Percentiles rank a stretch among this genome's conserved stretches.
phyloP scores from a whole-genome alignment of 2,113 vertebrate species.

The Atractosteus spatula region DNA sequence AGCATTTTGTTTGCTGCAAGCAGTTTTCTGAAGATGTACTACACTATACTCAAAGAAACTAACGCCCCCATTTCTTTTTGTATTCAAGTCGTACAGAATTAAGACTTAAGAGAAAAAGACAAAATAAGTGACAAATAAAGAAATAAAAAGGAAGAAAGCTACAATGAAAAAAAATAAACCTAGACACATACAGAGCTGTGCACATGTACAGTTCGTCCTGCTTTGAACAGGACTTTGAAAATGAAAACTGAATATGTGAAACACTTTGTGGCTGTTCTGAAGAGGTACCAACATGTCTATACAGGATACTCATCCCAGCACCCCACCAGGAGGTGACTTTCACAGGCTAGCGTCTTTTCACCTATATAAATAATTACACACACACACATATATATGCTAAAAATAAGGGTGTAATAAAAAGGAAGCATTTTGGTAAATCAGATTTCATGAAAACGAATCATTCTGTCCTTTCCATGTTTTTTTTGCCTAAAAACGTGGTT shows the following conservation, averaged over 20 bases:
- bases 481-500: not conserved
- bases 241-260: slow-evolving; percentile 2
- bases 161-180: not conserved
- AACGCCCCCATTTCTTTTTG: slow-evolving; percentile 8
- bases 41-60: not conserved
- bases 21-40: not conserved
- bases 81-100: slow-evolving; percentile 14
- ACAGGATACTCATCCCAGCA: slow-evolving; percentile 25
- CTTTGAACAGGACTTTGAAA: too few relatives aligned
- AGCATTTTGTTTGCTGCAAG: not conserved
- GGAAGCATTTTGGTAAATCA: slow-evolving; percentile 25
- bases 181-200: not conserved
- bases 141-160: not conserved
- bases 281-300: slow-evolving; percentile 32
- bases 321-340: slow-evolving; percentile 20
- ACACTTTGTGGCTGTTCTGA: slow-evolving; percentile 38
- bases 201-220: slow-evolving; percentile 8
- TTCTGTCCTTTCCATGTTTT: not conserved
- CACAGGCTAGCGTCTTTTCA: slow-evolving; percentile 21
- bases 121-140: not conserved
- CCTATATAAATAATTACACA: slow-evolving; percentile 1
- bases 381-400: not conserved
- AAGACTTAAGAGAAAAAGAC: not conserved
- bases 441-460: slow-evolving; percentile 41
- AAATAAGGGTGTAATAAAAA: slow-evolving; percentile 7